A percentile compares a stretch with the other conserved stretches of the same genome.
Conservation (phyloP, 2,888 invertebrate species). For the Oscheius sp. region DNA sequence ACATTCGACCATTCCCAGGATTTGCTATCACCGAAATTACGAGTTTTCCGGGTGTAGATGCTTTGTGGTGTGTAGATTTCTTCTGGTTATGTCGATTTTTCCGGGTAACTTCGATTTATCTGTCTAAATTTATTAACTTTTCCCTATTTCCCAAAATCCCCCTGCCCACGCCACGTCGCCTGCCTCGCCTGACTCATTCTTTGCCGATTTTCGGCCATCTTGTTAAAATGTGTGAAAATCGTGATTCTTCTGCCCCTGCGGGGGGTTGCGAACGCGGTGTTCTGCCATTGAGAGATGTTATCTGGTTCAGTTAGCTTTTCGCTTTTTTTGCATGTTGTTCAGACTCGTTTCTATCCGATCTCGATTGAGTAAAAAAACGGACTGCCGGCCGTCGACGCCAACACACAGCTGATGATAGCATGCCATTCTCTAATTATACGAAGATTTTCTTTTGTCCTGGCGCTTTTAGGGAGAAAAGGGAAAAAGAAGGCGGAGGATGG, state of each 20-base stretch:
- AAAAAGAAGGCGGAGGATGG: neutral
- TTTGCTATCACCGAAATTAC: too few species aligned
- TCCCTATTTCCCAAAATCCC: too few species aligned
- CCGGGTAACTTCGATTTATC: too few species aligned
- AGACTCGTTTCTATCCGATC: conserved; percentile 35
- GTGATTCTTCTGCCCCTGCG: neutral
- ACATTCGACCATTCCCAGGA: too few species aligned
- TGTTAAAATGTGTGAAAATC: too few species aligned
- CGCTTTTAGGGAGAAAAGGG: neutral
- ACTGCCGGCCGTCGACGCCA: neutral
- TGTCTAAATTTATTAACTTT: too few species aligned
- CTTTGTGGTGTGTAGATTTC: too few species aligned
- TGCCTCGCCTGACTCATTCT: too few species aligned
- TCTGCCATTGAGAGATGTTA: conserved; percentile 15
- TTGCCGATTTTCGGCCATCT: too few species aligned
- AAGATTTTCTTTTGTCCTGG: conserved; percentile 4
- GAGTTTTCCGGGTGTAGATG: too few species aligned
- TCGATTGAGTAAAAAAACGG: conserved; percentile 27
- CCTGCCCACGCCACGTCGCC: too few species aligned
- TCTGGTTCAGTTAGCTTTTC: conserved; percentile 36
- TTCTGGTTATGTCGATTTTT: too few species aligned
- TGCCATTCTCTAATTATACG: conserved; percentile 10
- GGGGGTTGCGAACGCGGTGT: neutral
- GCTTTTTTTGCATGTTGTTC: conserved; percentile 29
- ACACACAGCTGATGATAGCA: conserved; percentile 14